Evolutionary conservation across 2,113 vertebrate genomes (phyloP).

Genomic region (Cepphus grylle): DNA sequence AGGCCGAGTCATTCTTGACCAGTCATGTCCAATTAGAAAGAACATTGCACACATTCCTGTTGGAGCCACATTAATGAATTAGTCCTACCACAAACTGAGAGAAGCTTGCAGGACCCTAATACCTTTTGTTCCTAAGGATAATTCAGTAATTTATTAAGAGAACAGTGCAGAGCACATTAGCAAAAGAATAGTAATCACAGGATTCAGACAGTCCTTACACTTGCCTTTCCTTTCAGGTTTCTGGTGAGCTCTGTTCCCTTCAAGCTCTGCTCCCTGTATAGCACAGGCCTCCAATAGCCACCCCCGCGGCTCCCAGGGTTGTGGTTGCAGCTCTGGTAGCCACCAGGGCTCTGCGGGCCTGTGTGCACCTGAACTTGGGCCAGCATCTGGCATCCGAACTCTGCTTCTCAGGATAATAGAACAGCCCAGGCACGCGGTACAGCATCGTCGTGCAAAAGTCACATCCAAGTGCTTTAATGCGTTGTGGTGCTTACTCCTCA

Average conservation of each 20-base stretch:
- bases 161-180: slow-evolving; percentile 55
- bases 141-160: slow-evolving; percentile 75
- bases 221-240: neutral
- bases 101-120: slow-evolving; percentile 71
- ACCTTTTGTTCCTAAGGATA: slow-evolving; percentile 76
- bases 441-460: neutral
- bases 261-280: fast-evolving
- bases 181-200: neutral
- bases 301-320: fast-evolving
- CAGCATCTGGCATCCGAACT: neutral
- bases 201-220: neutral
- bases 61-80: slow-evolving; percentile 81
- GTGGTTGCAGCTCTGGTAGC: neutral
- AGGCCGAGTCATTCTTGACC: slow-evolving; percentile 74
- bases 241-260: neutral
- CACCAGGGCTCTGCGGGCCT: neutral
- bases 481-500: neutral
- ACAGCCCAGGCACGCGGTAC: fast-evolving
- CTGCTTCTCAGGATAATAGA: neutral
- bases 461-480: too few species aligned
- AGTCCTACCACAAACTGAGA: slow-evolving; percentile 81
- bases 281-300: neutral
- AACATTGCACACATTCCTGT: slow-evolving; percentile 72
- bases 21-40: slow-evolving; percentile 81
- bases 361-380: neutral